Evolutionary conservation across 2,113 vertebrate species (phyloP).

Genomic region (Poicephalus gulielmi): DNA sequence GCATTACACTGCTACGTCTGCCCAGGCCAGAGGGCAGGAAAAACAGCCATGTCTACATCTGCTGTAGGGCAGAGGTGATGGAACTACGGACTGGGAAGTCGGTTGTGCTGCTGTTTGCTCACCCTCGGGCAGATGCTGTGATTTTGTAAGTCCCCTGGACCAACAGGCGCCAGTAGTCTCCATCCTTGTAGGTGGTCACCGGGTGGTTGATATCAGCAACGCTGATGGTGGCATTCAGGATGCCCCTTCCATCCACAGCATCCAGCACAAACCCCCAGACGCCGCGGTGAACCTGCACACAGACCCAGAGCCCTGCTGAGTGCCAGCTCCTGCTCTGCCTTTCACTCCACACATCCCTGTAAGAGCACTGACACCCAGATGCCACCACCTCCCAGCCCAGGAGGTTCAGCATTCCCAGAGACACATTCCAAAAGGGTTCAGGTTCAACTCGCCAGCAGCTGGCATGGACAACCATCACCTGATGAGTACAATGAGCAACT

Average conservation of each 20-base stretch:
- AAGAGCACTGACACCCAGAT: neutral
- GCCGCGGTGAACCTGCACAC: conserved; percentile 86
- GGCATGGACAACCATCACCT: neutral
- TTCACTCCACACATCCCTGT: neutral
- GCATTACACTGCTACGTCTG: neutral
- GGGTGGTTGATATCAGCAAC: conserved; percentile 85
- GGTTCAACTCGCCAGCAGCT: neutral
- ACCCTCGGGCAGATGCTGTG: conserved; percentile 91
- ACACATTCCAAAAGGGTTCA: neutral
- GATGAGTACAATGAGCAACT: conserved; percentile 19
- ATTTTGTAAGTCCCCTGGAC: conserved; percentile 84
- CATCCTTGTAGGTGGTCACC: conserved; percentile 83
- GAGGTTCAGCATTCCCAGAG: neutral
- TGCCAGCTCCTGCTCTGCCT: neutral
- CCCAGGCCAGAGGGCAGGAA: neutral
- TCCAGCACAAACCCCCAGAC: conserved; percentile 91
- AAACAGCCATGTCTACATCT: neutral
- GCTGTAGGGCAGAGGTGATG: neutral
- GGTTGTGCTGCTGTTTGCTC: neutral
- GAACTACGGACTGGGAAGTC: neutral
- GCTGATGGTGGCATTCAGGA: conserved; percentile 91
- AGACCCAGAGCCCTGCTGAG: neutral
- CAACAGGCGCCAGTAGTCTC: conserved; percentile 97
- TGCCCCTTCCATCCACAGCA: conserved; percentile 81
- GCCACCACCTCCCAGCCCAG: neutral